Percentiles rank a stretch among this genome's conserved stretches.
phyloP scores from a whole-genome alignment of 2,797 vertebrate species.

The Perdix hodgsoniae region DNA sequence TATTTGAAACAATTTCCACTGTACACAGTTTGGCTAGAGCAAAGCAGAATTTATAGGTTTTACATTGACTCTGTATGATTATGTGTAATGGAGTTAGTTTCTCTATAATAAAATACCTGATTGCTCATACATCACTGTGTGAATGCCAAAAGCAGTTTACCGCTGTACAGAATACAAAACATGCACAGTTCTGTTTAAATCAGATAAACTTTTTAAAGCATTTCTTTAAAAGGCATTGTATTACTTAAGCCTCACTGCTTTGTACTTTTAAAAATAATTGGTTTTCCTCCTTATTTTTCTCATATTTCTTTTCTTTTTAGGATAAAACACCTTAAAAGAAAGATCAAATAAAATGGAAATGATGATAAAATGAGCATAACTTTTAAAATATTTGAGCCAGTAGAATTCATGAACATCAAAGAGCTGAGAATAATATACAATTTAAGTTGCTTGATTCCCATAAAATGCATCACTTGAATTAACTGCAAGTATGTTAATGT shows the following conservation, averaged over 20 bases:
- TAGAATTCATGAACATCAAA: not conserved
- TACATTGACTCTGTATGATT: not conserved
- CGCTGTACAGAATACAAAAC: not conserved
- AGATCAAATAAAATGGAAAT: not conserved
- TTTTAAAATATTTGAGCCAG: not conserved
- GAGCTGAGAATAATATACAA: not conserved
- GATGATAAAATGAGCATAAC: not conserved
- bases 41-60: not conserved
- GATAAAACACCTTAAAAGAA: not conserved
- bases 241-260: not conserved
- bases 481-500: not conserved
- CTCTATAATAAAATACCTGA: not conserved
- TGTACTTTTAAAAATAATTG: not conserved
- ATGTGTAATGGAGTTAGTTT: not conserved
- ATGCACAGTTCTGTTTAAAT: not conserved
- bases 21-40: not conserved
- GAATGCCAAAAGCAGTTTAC: conserved; percentile 1
- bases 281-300: not conserved
- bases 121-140: not conserved
- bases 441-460: not conserved
- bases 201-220: not conserved
- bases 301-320: not conserved
- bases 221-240: not conserved
- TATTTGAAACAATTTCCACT: conserved; percentile 5
- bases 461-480: not conserved